These are phyloP conservation scores for Ophion costatus DNA, from an alignment of 2,888 invertebrate genomes.

Conservation along the genomic window DNA sequence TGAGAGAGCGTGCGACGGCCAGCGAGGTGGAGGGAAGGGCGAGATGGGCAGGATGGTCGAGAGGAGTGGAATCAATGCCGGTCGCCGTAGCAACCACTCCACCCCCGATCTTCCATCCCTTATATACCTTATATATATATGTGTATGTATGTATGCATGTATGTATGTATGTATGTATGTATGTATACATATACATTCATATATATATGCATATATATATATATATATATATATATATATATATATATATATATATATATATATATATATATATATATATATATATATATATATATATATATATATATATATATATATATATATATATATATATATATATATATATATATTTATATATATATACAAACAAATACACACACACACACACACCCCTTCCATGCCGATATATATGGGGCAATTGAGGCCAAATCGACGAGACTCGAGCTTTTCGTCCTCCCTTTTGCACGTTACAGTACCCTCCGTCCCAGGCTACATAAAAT, in stretches of 20 bases:
- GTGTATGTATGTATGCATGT: constrained; percentile 3
- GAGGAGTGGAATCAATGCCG: constrained; percentile 83
- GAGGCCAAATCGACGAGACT: constrained; percentile 22
- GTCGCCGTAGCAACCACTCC: constrained; percentile 81
- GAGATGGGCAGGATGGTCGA: constrained; percentile 65
- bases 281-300: too few relatives aligned
- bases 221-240: not conserved
- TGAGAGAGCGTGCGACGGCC: constrained; percentile 58
- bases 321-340: constrained; percentile 12
- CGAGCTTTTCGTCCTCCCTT: not conserved
- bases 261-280: too few relatives aligned
- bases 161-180: not conserved
- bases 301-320: too few relatives aligned
- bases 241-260: too few relatives aligned
- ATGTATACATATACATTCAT: too few relatives aligned
- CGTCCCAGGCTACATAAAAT: too few relatives aligned
- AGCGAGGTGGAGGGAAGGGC: constrained; percentile 45
- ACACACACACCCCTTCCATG: constrained; percentile 1
- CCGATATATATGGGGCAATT: constrained; percentile 25
- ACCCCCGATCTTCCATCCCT: constrained; percentile 79
- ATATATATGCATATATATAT: constrained; percentile 29
- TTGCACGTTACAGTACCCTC: not conserved
- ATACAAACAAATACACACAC: not conserved
- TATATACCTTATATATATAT: constrained; percentile 32
- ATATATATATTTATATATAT: constrained; percentile 24